Percentiles rank a stretch among this genome's conserved stretches.
Conservation (phyloP, 1,140 invertebrate genomes). For the Megalopta genalis region DNA sequence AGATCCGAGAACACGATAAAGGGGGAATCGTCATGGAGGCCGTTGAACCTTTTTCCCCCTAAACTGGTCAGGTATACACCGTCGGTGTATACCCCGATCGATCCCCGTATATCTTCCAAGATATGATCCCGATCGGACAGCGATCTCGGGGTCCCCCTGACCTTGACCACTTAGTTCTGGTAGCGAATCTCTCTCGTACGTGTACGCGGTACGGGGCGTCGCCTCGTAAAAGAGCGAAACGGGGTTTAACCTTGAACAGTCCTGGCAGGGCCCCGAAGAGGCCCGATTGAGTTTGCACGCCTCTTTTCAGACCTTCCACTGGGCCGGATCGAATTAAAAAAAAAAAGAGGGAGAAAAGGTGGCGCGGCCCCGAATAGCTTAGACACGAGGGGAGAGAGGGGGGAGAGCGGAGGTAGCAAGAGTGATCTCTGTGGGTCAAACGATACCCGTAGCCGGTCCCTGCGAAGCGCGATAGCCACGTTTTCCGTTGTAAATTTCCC, state of each 20-base stretch:
- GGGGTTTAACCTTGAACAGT: constrained; percentile 61
- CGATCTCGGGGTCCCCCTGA: constrained; percentile 43
- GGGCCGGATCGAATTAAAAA: constrained; percentile 59
- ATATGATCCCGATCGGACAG: constrained; percentile 48
- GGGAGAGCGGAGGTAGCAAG: not conserved
- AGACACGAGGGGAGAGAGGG: too few relatives aligned
- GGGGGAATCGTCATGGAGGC: constrained; percentile 34
- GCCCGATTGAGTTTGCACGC: constrained; percentile 59
- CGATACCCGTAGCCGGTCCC: constrained; percentile 47
- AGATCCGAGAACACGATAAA: constrained; percentile 12
- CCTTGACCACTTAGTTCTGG: constrained; percentile 54
- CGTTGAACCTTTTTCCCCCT: constrained; percentile 48
- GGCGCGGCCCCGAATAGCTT: not conserved
- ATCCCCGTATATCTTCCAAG: constrained; percentile 44
- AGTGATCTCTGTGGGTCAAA: constrained; percentile 36
- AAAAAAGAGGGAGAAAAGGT: constrained; percentile 28
- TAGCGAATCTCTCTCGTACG: constrained; percentile 27
- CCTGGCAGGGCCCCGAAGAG: constrained; percentile 38
- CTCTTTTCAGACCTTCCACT: constrained; percentile 43
- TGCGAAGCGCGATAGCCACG: constrained; percentile 54
- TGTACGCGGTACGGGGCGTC: not conserved
- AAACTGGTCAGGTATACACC: constrained; percentile 33
- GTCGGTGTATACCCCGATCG: constrained; percentile 33
- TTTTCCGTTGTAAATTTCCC: constrained; percentile 75
- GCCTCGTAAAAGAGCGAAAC: constrained; percentile 31